Base-by-base conservation (phyloP, 2,888 invertebrate species). In the Subacronicta megacephala region DNA sequence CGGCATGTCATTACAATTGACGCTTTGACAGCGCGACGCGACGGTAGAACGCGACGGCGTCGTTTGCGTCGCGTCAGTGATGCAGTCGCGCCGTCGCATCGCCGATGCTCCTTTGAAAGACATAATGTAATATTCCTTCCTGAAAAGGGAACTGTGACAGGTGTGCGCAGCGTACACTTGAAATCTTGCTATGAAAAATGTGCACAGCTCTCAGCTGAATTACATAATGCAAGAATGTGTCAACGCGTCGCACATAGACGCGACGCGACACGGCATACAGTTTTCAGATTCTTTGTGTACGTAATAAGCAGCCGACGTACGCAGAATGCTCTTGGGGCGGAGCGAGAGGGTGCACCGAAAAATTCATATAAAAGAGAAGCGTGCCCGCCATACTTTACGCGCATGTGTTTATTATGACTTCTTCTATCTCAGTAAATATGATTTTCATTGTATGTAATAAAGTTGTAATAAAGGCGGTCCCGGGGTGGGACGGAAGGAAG, bases 101-200 rank as follows among this genome's bases (percentile, higher is more conserved):
- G 47, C 70, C 72, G 75, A 67, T 60, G 75, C 74, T 80, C 80
- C 83, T 86, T 86, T 84, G 82, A 85, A 75, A 83, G 81, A 83
- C 85, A 84, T 90, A 90, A 92, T 87, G 89, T 89, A 91, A 92
- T 92, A 90, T 92, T 87, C 84, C 82, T 72, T 75, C 73, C 67
- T 84, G 85, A 87, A 87, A 86, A 82, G 85, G 77, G 81, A 75
- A 63, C 73, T 77, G 85, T 84, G 92, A 89, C 92, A 91, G 92
- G 90, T 92, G 90, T 79, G 82, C 80, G 77, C 72, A 80, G 82
- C 83, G 78, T 81, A 82, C 77, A 83, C 84, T 85, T 85, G 84
- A 84, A 88, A 89, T 89, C 84, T 84, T 81, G 83, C 85, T 85
- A 87, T 90, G 92, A 91, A 91, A 92, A 92, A 90, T 92, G 88